Percentiles rank a stretch among this genome's conserved stretches.
Conservation (phyloP, 2,888 invertebrate species). For the Volucella inflata region DNA sequence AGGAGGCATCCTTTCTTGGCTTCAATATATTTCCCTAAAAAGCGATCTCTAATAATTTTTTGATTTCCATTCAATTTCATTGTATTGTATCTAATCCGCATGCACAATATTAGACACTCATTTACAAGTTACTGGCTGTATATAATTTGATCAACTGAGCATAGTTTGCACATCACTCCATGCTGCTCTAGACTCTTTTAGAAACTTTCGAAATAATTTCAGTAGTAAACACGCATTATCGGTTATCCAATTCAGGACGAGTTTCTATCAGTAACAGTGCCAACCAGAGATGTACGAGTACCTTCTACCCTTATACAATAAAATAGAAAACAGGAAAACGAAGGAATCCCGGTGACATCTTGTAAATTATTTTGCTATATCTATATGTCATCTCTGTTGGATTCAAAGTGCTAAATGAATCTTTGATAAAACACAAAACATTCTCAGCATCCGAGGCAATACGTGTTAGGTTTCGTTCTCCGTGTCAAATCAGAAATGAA, state of each 20-base stretch:
- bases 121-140: conserved; percentile 15
- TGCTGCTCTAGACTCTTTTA: conserved; percentile 60
- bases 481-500: conserved; percentile 72
- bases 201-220: conserved; percentile 49
- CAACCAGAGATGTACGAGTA: conserved; percentile 67
- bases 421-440: conserved; percentile 52
- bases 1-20: too few relatives aligned
- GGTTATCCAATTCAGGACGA: conserved; percentile 55
- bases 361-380: conserved; percentile 60
- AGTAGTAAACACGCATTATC: conserved; percentile 68
- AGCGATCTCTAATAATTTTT: too few relatives aligned
- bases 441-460: conserved; percentile 53
- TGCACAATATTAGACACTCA: too few relatives aligned
- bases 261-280: conserved; percentile 36
- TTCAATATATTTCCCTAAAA: too few relatives aligned
- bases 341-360: conserved; percentile 59
- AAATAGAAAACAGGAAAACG: conserved; percentile 52
- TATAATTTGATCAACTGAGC: background rate
- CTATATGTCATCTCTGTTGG: conserved; percentile 62
- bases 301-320: conserved; percentile 50
- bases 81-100: too few relatives aligned
- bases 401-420: conserved; percentile 67
- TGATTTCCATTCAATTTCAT: too few relatives aligned
- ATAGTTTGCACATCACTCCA: conserved; percentile 14
- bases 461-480: conserved; percentile 45